Evolutionary conservation across 2,113 vertebrate genomes (phyloP).

Genomic region (Indri indri): DNA sequence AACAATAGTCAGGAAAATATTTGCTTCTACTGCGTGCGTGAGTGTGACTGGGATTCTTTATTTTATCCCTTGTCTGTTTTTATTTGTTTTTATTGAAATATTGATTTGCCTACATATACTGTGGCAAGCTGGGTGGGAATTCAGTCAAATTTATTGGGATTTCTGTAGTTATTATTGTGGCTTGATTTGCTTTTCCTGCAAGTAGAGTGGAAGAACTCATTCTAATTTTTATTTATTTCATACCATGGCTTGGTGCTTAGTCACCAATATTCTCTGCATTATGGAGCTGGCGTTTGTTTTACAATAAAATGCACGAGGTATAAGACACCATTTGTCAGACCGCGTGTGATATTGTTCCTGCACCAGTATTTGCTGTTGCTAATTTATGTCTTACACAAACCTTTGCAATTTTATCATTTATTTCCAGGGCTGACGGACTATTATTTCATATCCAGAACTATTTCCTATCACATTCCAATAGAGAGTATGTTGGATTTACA

Average conservation of each 20-base stretch:
- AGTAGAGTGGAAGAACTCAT: background rate
- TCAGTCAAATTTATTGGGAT: background rate
- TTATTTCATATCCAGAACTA: background rate
- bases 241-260: background rate
- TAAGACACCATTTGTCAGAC: accelerated
- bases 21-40: background rate
- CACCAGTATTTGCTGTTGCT: no score
- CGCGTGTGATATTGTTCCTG: accelerated
- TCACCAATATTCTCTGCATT: background rate
- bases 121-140: background rate
- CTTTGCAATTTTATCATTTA: background rate
- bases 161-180: background rate
- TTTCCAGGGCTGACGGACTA: background rate
- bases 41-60: background rate
- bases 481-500: background rate
- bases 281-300: background rate
- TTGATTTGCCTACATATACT: background rate
- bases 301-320: background rate
- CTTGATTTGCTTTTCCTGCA: background rate
- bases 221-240: background rate
- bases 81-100: constrained; percentile 40
- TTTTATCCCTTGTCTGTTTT: background rate
- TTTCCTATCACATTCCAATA: background rate
- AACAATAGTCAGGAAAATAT: background rate
- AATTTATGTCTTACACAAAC: background rate